These are phyloP conservation scores for Zaprionus inermis DNA, from an alignment of 1,140 invertebrate genomes.

Conservation along the genomic window DNA sequence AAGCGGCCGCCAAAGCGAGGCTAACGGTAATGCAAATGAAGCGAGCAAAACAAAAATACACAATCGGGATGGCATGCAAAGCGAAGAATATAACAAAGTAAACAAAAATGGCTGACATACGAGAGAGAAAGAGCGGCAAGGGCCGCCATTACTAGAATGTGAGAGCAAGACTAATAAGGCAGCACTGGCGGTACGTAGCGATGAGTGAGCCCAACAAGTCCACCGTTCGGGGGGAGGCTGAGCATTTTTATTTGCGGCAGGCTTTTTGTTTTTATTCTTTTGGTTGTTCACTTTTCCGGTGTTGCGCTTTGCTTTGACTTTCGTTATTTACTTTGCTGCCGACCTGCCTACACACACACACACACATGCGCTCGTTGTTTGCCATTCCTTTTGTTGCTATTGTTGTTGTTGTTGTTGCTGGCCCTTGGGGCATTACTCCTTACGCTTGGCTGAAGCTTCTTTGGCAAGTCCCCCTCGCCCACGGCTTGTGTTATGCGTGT, in stretches of 20 bases:
- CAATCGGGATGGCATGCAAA: slow-evolving; percentile 43
- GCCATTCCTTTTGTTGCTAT: slow-evolving; percentile 18
- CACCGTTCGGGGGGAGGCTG: not conserved
- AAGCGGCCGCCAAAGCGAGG: slow-evolving; percentile 19
- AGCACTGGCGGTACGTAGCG: slow-evolving; percentile 6
- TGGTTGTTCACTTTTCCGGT: slow-evolving; percentile 60
- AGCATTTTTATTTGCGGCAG: slow-evolving; percentile 24
- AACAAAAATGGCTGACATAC: slow-evolving; percentile 43
- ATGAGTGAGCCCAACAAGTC: slow-evolving; percentile 31
- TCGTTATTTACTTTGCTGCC: slow-evolving; percentile 44
- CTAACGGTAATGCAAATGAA: slow-evolving; percentile 44
- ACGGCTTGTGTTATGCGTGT: not conserved
- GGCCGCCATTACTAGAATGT: not conserved
- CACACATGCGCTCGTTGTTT: slow-evolving; percentile 2
- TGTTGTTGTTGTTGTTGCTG: slow-evolving; percentile 22
- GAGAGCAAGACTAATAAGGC: slow-evolving; percentile 24
- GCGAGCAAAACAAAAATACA: slow-evolving; percentile 71
- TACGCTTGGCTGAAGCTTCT: slow-evolving; percentile 57
- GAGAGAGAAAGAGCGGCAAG: slow-evolving; percentile 24
- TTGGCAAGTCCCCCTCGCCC: not conserved
- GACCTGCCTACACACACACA: slow-evolving; percentile 17
- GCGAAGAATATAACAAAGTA: slow-evolving; percentile 53
- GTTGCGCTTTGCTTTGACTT: slow-evolving; percentile 45
- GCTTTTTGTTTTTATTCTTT: slow-evolving; percentile 17
- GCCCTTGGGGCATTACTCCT: slow-evolving; percentile 63